These are phyloP conservation scores for Peromyscus californicus DNA, from an alignment of 2,113 vertebrate species.

Conservation along the genomic window DNA sequence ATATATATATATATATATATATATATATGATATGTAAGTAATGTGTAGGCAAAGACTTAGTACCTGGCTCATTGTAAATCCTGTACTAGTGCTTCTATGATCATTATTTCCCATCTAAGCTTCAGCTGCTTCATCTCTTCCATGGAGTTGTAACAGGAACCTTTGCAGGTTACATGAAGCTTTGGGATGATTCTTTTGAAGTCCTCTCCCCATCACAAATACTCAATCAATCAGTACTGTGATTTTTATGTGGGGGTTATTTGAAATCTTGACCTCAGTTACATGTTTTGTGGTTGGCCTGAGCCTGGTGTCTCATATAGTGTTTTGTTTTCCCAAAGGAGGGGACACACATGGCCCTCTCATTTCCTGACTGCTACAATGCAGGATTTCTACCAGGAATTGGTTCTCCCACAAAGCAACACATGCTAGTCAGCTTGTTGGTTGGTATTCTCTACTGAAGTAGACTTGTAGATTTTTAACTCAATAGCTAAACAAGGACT, in stretches of 20 bases:
- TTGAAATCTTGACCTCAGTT: background rate
- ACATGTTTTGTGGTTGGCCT: background rate
- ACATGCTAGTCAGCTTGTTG: background rate
- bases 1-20: too few relatives aligned
- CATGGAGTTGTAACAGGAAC: constrained; percentile 20
- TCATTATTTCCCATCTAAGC: background rate
- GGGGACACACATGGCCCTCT: background rate
- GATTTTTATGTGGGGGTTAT: constrained; percentile 21
- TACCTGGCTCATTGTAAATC: background rate
- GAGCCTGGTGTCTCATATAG: background rate
- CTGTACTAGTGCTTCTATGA: background rate
- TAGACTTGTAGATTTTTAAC: background rate
- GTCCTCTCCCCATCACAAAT: background rate
- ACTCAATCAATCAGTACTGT: background rate
- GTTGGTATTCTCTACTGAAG: background rate
- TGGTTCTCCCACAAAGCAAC: background rate
- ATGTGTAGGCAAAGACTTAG: background rate
- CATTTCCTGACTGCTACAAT: background rate
- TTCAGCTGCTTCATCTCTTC: constrained; percentile 27
- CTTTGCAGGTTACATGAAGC: background rate
- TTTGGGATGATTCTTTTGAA: constrained; percentile 25
- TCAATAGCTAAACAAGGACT: background rate
- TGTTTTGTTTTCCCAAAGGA: background rate
- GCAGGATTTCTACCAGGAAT: background rate
- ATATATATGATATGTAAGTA: background rate